Evolutionary conservation across 2,888 invertebrate genomes (phyloP), one percentile per base, ranked within the genome.

Genomic region (Pandemis heparana): DNA sequence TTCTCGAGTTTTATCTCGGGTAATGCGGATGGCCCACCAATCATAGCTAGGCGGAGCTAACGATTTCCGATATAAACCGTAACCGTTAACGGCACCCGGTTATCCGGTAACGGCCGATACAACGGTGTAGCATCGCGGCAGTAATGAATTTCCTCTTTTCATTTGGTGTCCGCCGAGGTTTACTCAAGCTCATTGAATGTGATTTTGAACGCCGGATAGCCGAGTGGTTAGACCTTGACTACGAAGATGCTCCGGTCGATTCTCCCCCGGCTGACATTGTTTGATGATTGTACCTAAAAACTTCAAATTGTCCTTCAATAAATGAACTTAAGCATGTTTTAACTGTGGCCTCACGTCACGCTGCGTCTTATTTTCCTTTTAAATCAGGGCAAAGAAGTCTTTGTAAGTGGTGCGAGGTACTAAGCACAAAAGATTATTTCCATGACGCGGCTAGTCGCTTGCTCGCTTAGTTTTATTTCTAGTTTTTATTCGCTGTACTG

Each of bases 61-160:
- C 89, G 88, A 87, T 89, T 89, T 90, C 90, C 90, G 88, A 91
- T 91, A 89, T 82, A 83, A 84, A 84, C 83, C 81, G 84, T 80
- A 78, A 82, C 83, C 82, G 82, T 88, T 88, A 89, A 85, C 83
- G 84, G 81, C 87, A 84, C 81, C 87, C 87, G 83, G 86, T 88
- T 86, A 83, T 81, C 75, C 83, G 80, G 80, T 83, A 87, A 87
- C 87, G 81, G 84, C 79, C 85, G 87, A 85, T 87, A 87, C 86
- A 83, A 81, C 81, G 77, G 59, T 78, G 79, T 77, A 80, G 82
- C 86, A 84, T 86, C 82, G 84, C 81, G 70, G 67, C 75, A 63
- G 82, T 87, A 89, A 90, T 88, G 89, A 89, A 89, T 89, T 86
- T 86, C 85, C 85, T 85, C 85, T 84, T 87, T 87, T 89, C 87